A percentile compares a stretch with the other conserved stretches of the same genome.
Evolutionary conservation across 2,888 invertebrate genomes (phyloP).

Genomic region (Ophonus ardosiacus): DNA sequence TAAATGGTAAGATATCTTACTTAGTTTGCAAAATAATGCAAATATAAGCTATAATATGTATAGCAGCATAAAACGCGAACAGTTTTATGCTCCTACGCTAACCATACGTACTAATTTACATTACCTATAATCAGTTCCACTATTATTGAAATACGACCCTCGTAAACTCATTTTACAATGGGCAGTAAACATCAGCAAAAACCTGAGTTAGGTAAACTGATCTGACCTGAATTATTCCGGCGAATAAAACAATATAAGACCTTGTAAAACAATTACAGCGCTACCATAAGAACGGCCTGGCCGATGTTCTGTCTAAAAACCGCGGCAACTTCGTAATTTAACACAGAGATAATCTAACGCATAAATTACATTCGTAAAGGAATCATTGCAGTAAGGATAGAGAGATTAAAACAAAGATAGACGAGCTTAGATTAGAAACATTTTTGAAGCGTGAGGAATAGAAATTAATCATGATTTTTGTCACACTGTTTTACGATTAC

Average conservation of each 20-base stretch:
- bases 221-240: conserved; percentile 52
- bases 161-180: conserved; percentile 48
- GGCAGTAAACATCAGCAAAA: conserved; percentile 46
- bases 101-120: conserved; percentile 38
- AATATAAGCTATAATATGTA: not conserved
- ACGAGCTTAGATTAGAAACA: too few species aligned
- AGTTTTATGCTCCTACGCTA: not conserved
- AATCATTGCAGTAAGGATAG: conserved; percentile 13
- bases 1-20: not conserved
- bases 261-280: conserved; percentile 51
- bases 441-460: too few species aligned
- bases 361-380: conserved; percentile 28
- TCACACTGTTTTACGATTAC: too few species aligned
- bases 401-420: not conserved
- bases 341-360: conserved; percentile 17
- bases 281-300: conserved; percentile 32
- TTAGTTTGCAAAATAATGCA: not conserved
- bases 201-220: conserved; percentile 50
- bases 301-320: conserved; percentile 32
- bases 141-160: conserved; percentile 45
- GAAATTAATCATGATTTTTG: too few species aligned
- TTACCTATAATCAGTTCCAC: conserved; percentile 39
- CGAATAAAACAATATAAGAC: conserved; percentile 52
- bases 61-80: not conserved
- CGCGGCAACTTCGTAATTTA: conserved; percentile 7